These are phyloP conservation scores for Astropecten irregularis DNA, from an alignment of 53 echinoderm and acorn worm genomes.

Conservation along the genomic window DNA sequence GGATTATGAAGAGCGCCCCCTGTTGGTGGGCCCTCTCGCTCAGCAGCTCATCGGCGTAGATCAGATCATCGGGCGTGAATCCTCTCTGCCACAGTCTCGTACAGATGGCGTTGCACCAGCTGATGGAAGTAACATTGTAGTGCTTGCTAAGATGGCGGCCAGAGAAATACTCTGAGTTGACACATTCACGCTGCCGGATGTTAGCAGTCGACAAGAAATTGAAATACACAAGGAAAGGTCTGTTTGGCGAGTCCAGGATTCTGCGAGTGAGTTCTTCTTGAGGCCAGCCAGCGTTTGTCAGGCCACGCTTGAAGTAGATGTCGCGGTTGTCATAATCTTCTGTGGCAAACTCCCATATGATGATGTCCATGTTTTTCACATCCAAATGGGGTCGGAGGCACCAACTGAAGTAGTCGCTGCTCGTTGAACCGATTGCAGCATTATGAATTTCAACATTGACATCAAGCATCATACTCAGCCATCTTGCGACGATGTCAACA, in stretches of 20 bases:
- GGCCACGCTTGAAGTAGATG: conserved; percentile 40
- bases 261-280: conserved; percentile 75
- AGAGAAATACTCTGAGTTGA: conserved; percentile 83
- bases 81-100: conserved; percentile 64
- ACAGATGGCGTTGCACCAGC: conserved; percentile 82
- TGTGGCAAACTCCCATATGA: conserved; percentile 76
- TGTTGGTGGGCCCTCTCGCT: conserved; percentile 69
- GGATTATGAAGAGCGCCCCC: conserved; percentile 75
- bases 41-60: conserved; percentile 55
- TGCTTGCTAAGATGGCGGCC: conserved; percentile 61
- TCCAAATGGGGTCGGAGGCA: conserved; percentile 77
- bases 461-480: conserved; percentile 66
- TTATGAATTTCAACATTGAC: conserved; percentile 72
- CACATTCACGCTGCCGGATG: conserved; percentile 71
- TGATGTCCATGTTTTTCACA: conserved; percentile 67
- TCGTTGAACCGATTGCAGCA: conserved; percentile 57
- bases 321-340: conserved; percentile 71
- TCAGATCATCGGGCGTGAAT: conserved; percentile 75
- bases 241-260: conserved; percentile 52
- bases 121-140: conserved; percentile 80
- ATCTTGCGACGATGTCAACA: conserved; percentile 60
- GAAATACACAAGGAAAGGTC: conserved; percentile 73
- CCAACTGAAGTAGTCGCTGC: conserved; percentile 81
- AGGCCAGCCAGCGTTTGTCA: conserved; percentile 64
- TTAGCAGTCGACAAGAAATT: conserved; percentile 71